Percentiles rank a stretch among this genome's conserved stretches.
These are phyloP conservation scores for Rhagonycha fulva DNA, from an alignment of 2,888 invertebrate species.

Conservation along the genomic window DNA sequence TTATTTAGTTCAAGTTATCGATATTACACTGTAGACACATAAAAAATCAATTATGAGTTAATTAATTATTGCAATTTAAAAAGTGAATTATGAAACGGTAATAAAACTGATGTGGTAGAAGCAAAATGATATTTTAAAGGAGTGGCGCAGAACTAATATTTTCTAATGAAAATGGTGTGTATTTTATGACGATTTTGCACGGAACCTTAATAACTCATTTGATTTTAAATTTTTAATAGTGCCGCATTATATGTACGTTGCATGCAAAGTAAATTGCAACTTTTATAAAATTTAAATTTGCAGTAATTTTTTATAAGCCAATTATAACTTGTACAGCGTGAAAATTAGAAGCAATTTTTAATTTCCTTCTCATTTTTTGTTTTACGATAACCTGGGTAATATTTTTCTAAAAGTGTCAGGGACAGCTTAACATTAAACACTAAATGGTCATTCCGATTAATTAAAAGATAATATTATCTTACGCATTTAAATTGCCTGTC, in stretches of 20 bases:
- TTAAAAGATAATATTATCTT: conserved; percentile 2
- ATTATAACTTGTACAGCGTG: background rate
- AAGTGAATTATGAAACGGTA: background rate
- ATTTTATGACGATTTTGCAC: background rate
- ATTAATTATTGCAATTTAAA: background rate
- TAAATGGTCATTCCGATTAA: background rate
- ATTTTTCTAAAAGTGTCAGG: background rate
- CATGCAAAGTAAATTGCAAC: background rate
- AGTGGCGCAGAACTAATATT: background rate
- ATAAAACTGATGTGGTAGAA: background rate
- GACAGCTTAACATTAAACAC: background rate
- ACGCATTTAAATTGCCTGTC: background rate
- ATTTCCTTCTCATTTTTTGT: background rate
- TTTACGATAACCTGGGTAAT: background rate
- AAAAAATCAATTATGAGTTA: background rate
- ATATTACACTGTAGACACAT: background rate
- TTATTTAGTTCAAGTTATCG: background rate
- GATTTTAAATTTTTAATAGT: background rate
- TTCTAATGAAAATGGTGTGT: background rate
- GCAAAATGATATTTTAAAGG: background rate
- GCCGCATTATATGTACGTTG: background rate
- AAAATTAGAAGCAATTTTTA: background rate
- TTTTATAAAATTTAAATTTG: background rate
- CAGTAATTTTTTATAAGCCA: background rate
- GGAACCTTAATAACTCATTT: background rate